Conservation (phyloP, 2,888 invertebrate genomes). For the Brachypalpus laphriformis region DNA sequence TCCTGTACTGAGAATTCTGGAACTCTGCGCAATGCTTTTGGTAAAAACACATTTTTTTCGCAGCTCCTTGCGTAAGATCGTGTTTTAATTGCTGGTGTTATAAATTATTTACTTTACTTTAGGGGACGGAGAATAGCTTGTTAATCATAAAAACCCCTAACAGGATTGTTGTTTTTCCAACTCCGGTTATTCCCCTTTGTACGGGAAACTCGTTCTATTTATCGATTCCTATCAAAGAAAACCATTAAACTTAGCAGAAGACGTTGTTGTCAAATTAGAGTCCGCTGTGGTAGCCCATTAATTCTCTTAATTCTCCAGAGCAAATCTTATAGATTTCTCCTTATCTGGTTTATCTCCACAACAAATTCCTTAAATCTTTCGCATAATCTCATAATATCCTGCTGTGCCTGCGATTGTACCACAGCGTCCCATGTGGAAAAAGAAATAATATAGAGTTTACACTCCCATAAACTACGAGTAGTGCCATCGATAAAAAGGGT, state of each 20-base stretch:
- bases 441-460: constrained; percentile 34
- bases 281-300: constrained; percentile 37
- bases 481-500: constrained; percentile 64
- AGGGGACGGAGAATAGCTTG: no score
- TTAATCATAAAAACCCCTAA: no score
- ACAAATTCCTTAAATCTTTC: constrained; percentile 66
- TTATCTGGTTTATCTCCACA: constrained; percentile 24
- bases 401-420: constrained; percentile 30
- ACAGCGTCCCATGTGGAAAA: not conserved
- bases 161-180: no score
- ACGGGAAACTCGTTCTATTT: not conserved
- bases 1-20: no score
- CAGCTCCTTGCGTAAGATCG: no score
- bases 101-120: no score
- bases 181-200: no score
- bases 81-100: no score
- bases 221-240: not conserved
- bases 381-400: constrained; percentile 57
- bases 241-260: constrained; percentile 10
- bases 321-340: constrained; percentile 39
- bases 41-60: no score
- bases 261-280: constrained; percentile 31
- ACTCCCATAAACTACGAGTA: constrained; percentile 54
- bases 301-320: constrained; percentile 35
- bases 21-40: no score